Conservation (phyloP, 2,113 vertebrate species). For the Ondatra zibethicus region DNA sequence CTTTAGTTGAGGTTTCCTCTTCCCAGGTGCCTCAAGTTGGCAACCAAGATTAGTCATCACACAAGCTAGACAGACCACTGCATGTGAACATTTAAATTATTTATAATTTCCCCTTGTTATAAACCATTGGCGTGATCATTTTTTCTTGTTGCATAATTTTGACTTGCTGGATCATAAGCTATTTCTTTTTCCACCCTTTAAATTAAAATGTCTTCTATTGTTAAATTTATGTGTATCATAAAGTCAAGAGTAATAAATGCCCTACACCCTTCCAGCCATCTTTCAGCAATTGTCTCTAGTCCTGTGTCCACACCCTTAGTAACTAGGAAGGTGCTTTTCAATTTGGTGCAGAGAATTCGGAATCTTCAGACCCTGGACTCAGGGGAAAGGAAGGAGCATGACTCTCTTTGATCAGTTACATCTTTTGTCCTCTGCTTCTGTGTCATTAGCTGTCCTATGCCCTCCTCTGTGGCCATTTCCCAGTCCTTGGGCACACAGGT, state of each 20-base stretch:
- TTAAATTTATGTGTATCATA: not conserved
- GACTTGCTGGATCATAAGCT: not conserved
- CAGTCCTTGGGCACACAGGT: not conserved
- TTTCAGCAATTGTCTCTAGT: not conserved
- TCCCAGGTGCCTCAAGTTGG: not conserved
- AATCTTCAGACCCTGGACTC: not conserved
- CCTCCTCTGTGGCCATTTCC: not conserved
- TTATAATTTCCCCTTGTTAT: not conserved
- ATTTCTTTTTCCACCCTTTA: not conserved
- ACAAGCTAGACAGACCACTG: not conserved
- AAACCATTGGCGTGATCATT: not conserved
- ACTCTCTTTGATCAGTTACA: not conserved
- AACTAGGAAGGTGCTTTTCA: not conserved
- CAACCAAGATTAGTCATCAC: no score
- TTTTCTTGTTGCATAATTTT: conserved; percentile 5
- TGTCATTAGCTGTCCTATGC: not conserved
- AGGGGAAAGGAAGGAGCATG: not conserved
- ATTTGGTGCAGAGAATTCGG: not conserved
- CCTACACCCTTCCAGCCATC: not conserved
- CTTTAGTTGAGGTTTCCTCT: not conserved
- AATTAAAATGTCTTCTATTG: not conserved
- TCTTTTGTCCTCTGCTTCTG: not conserved
- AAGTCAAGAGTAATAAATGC: not conserved
- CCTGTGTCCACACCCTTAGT: accelerated
- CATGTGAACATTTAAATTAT: not conserved